These are phyloP conservation scores for Centroberyx gerrardi DNA, from an alignment of 2,797 vertebrate species.

Conservation along the genomic window DNA sequence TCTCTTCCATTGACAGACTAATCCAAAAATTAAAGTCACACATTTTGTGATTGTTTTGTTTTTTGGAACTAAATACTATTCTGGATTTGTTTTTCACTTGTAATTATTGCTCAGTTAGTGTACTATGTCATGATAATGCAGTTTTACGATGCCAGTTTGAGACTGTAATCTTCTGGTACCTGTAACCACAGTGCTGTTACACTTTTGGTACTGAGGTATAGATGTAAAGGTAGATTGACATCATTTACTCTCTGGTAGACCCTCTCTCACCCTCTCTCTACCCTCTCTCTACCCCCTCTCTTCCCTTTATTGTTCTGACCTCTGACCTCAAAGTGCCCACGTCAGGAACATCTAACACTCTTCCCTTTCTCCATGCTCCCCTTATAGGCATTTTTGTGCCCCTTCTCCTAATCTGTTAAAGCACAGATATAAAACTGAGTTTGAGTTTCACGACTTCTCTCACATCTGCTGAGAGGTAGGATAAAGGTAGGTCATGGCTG, in stretches of 20 bases:
- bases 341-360: constrained; percentile 8
- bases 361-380: constrained; percentile 18
- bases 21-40: too few relatives aligned
- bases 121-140: too few relatives aligned
- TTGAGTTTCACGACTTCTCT: constrained; percentile 66
- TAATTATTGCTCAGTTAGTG: too few relatives aligned
- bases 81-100: too few relatives aligned
- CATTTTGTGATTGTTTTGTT: too few relatives aligned
- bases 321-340: constrained; percentile 20
- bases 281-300: constrained; percentile 3
- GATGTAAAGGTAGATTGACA: background rate
- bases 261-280: background rate
- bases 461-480: constrained; percentile 69
- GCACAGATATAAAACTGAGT: constrained; percentile 44
- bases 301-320: constrained; percentile 29
- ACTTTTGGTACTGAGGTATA: background rate
- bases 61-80: too few relatives aligned
- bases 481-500: constrained; percentile 45
- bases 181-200: constrained; percentile 12
- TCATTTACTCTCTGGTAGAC: too few relatives aligned
- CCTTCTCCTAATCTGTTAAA: constrained; percentile 15
- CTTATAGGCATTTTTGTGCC: constrained; percentile 5
- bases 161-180: background rate
- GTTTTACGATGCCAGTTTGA: too few relatives aligned
- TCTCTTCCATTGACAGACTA: too few relatives aligned